Evolutionary conservation across 2,888 invertebrate species (phyloP).

Genomic region (Eupsilia transversa): DNA sequence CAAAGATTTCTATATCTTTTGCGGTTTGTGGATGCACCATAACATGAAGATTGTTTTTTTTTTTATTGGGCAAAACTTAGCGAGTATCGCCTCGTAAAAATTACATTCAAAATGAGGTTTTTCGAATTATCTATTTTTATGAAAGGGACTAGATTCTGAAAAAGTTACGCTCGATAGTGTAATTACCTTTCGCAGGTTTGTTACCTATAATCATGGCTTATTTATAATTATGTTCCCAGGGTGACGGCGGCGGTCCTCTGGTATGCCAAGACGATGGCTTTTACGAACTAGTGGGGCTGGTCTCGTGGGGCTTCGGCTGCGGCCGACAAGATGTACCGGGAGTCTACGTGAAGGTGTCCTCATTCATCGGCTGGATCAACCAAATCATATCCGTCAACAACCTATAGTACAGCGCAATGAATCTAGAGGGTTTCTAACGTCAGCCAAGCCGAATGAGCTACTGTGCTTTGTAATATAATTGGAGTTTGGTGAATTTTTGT

Average conservation of each 20-base stretch:
- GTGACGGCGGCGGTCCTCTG: conserved; percentile 98
- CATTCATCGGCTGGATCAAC: conserved; percentile 99
- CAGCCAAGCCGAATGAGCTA: conserved; percentile 3
- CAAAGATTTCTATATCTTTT: too few relatives aligned
- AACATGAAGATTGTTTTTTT: too few relatives aligned
- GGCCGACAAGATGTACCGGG: conserved; percentile 98
- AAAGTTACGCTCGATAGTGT: too few relatives aligned
- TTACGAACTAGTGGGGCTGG: conserved; percentile 97
- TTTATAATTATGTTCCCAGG: conserved; percentile 86
- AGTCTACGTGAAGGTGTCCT: conserved; percentile 98
- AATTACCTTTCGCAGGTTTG: too few relatives aligned
- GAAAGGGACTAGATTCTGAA: too few relatives aligned
- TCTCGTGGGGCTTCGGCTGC: conserved; percentile 98
- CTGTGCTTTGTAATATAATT: background rate
- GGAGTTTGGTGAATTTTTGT: background rate
- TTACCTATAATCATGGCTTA: background rate
- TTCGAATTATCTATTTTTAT: too few relatives aligned
- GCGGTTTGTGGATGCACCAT: too few relatives aligned
- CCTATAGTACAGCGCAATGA: conserved; percentile 88
- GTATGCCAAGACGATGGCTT: conserved; percentile 98
- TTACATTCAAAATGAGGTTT: too few relatives aligned
- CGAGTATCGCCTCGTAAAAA: too few relatives aligned
- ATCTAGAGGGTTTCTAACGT: conserved; percentile 39
- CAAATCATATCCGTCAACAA: conserved; percentile 99
- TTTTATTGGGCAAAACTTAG: too few relatives aligned